phyloP scores from a whole-genome alignment of 2,888 invertebrate genomes.

The Cosmorhoe ocellata region DNA sequence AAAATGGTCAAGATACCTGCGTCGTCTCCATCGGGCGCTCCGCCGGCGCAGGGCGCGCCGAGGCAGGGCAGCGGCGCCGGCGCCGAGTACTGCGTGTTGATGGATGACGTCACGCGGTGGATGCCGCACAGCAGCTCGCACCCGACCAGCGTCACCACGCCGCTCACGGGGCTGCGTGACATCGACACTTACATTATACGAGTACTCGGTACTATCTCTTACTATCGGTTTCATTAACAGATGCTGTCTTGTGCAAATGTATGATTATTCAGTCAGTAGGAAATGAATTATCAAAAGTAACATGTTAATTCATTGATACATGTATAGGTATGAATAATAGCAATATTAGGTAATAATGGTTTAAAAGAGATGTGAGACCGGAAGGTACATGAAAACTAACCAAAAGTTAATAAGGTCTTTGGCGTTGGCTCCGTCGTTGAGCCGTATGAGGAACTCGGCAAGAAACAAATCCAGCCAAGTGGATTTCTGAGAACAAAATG shows the following conservation, averaged over 20 bases:
- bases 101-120: slow-evolving; percentile 78
- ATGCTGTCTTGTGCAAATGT: too few species aligned
- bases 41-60: slow-evolving; percentile 22
- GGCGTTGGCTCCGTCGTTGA: slow-evolving; percentile 81
- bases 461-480: slow-evolving; percentile 85
- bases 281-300: too few species aligned
- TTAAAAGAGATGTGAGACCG: too few species aligned
- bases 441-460: slow-evolving; percentile 82
- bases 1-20: slow-evolving; percentile 6
- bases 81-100: slow-evolving; percentile 59
- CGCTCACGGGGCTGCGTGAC: slow-evolving; percentile 74
- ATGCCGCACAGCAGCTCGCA: slow-evolving; percentile 85
- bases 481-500: slow-evolving; percentile 77
- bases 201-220: too few species aligned
- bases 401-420: slow-evolving; percentile 83
- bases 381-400: slow-evolving; percentile 72
- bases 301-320: too few species aligned
- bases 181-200: too few species aligned
- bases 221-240: too few species aligned
- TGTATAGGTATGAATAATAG: too few species aligned
- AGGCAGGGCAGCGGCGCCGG: slow-evolving; percentile 43
- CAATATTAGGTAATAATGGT: too few species aligned
- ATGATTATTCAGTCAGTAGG: too few species aligned
- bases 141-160: slow-evolving; percentile 83
- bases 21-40: slow-evolving; percentile 6